phyloP scores from a whole-genome alignment of 2,888 invertebrate species.

The Scaptomyza parva region DNA sequence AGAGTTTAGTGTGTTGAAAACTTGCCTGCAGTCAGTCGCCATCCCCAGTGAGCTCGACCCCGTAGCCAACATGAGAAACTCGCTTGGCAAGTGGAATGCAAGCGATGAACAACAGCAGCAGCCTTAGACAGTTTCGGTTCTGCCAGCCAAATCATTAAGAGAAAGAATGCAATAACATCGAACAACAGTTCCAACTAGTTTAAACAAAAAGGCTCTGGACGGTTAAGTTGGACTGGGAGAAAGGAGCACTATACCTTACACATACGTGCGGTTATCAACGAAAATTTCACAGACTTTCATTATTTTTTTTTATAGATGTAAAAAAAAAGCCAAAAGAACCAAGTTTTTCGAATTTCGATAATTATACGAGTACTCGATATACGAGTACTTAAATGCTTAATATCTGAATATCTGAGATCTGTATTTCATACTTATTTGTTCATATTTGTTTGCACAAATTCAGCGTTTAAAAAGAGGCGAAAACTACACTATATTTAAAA shows the following conservation, averaged over 20 bases:
- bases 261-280: too few species aligned
- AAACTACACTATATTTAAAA: not conserved
- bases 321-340: too few species aligned
- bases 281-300: too few species aligned
- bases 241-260: too few species aligned
- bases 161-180: constrained; percentile 70
- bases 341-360: too few species aligned
- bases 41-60: constrained; percentile 31
- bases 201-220: not conserved
- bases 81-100: constrained; percentile 10
- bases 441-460: too few species aligned
- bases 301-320: too few species aligned
- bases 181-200: constrained; percentile 33
- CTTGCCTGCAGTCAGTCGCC: constrained; percentile 73
- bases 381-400: too few species aligned
- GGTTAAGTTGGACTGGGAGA: too few species aligned
- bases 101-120: constrained; percentile 5
- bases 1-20: constrained; percentile 65
- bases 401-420: too few species aligned
- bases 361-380: too few species aligned
- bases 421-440: too few species aligned
- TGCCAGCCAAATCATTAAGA: constrained; percentile 57
- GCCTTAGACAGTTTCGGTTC: constrained; percentile 13
- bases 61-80: constrained; percentile 11
- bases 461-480: constrained; percentile 25